These are phyloP conservation scores for Brienomyrus brachyistius DNA, from an alignment of 2,113 vertebrate genomes.

Conservation along the genomic window DNA sequence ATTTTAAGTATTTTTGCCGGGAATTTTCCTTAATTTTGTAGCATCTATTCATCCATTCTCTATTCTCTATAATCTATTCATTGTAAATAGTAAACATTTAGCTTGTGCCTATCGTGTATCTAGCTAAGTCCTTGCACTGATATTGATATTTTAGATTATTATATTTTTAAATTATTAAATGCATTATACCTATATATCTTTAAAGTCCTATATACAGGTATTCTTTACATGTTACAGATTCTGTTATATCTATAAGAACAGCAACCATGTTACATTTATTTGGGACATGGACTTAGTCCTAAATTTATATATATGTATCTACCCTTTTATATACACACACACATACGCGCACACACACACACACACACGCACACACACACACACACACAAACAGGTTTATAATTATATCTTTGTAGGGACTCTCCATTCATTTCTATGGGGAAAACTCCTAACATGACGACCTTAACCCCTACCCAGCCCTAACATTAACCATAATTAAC, in stretches of 20 bases:
- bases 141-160: neutral
- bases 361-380: neutral
- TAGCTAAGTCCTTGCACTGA: neutral
- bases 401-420: too few relatives aligned
- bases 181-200: neutral
- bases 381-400: neutral
- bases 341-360: neutral
- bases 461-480: too few relatives aligned
- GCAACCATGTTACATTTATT: neutral
- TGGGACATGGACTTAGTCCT: neutral
- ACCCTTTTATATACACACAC: neutral
- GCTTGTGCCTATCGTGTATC: neutral
- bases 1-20: neutral
- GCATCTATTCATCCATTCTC: too few relatives aligned
- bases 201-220: neutral
- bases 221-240: neutral
- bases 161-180: conserved; percentile 1
- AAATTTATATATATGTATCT: neutral
- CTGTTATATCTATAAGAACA: neutral
- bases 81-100: neutral
- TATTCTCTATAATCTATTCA: neutral
- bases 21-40: neutral
- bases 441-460: too few relatives aligned
- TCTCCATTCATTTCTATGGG: too few relatives aligned
- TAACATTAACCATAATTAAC: too few relatives aligned